Evolutionary conservation across 1,140 invertebrate species (phyloP), one percentile per base, ranked within the genome.

Genomic region (Drosophila albomicans): DNA sequence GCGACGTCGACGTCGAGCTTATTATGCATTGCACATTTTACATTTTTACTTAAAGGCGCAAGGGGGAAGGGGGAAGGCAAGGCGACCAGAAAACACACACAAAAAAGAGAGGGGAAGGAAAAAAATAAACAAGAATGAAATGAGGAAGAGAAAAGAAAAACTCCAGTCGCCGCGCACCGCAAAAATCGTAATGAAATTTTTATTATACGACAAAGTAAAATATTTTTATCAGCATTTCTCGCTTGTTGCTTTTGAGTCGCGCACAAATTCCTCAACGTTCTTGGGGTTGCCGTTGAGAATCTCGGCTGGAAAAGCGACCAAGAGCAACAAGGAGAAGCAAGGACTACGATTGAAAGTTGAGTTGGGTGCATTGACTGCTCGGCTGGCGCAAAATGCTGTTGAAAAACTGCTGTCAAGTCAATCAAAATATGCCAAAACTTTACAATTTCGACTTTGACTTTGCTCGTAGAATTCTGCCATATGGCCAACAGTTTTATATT

Each of bases 141-240:
- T 43, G 41, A 25, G 15, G 32, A 41, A 11, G 15, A 62, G 76
- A 81, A 43, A 48, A 58, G 13, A 61, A 20, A 20, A 57, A 41
- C 16, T 7, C 54, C 32, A 30, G 69, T 49, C 49, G 58, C 56
- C 65, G 72, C 76, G 75, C 78, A 89, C 84, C 85, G 85, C 85
- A 88, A 88, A 88, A 89, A 89, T 88, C 85, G 85, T 88, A 88
- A 88, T 88, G 85, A 88, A 88, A 88, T 88, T 88, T 88, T 88
- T 88, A 88, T 88, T 88, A 85, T 88, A 89, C 85, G 78, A 85
- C 86, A 88, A 89, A 88, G 85, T 85, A 81, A 89, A 90, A 84
- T 88, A 89, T 89, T 90, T 89, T 89, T 90, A 89, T 90, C 86
- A 88, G 85, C 84, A 79, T 85, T 89, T 88, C 78, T 54, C 85